Base-by-base conservation (phyloP, 2,888 invertebrate species). In the Polymixis flavicincta region DNA sequence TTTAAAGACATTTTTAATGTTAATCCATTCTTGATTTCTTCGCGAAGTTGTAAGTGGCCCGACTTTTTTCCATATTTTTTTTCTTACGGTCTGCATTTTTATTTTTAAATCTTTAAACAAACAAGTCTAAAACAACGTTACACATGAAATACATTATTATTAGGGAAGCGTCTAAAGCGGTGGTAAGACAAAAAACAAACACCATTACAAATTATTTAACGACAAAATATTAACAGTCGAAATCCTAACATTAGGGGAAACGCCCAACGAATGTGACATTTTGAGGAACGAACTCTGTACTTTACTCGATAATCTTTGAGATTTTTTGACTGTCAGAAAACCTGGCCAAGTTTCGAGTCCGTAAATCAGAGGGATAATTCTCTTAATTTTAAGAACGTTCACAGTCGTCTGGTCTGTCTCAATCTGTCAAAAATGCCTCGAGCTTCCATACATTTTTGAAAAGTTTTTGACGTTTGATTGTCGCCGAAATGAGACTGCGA, bases 131-230 rank as follows among this genome's bases (percentile, higher is more conserved):
- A 74, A 74, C 74, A 71, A 81, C 71, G 76, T 71, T 82, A 82
- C 71, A 86, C 76, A 84, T 82, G 77, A 86, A 85, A 88, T 87
- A 89, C 82, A 87, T 87, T 84, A 89, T 83, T 86, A 89, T 88
- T 87, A 89, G 79, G 88, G 86, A 93, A 93, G 93, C 93, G 86
- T 90, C 88, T 88, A 86, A 91, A 92, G 92, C 92, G 92, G 90
- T 91, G 89, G 90, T 89, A 90, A 87, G 88, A 85, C 64, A 84
- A 82, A 88, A 85, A 84, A 88, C n/a, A 87, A 87, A 90, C 88
- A 90, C 90, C 87, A 89, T 91, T 90, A 92, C 86, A 91, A 91
- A 90, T 89, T 90, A 92, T 89, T 88, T 88, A 91, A 92, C 90
- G 90, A 90, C 87, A 91, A 88, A 84, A 86, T 87, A 89, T 87